Evolutionary conservation across 2,888 invertebrate genomes (phyloP), one percentile per base, ranked within the genome.

Genomic region (Caenorhabditis becei): DNA sequence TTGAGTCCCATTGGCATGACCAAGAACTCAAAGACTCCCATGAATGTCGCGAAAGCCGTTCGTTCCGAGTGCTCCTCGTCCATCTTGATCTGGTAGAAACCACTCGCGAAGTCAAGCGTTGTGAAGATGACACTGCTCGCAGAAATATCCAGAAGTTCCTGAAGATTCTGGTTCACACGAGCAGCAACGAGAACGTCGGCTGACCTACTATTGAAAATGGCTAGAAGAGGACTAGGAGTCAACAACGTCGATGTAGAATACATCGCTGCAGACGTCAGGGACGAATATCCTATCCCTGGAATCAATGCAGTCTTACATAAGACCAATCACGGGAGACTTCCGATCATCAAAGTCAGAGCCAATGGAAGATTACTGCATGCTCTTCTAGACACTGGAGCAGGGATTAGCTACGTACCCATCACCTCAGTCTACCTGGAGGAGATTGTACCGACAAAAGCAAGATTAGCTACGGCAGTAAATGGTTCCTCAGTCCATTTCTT

Each of bases 1-100:
- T 18, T 37, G 0, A 83, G 37, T 3, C 84, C 83, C 80, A 80
- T 80, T 0, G 83, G 78, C 71, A 79, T 59, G 18, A 59, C 4
- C 10, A 32, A 3, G 24, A 47, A 83, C 20, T 74, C 62, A 41
- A 62, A 82, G 3, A 23, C 5, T 3, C 83, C 85, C 0, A 62
- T 4, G 16, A 14, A 26, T 24, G 28, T 35, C 0, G 61, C 37
- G 51, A 85, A 83, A 11, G 83, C 83, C 1, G 80, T 79, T 10
- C 67, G 11, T 0, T 69, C 54, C 1, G 32, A 24, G 51, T 75
- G 61, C 0, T n/a, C 28, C 24, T 58, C 32, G 0, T 63, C 26
- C 28, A 83, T 41, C 2, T 37, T 26, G 14, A 82, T 62, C 35
- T 82, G 83, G 26, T 53, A 70, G 35, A 80, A 85, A 14, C 79